Percentiles rank a stretch among this genome's conserved stretches.
These are phyloP conservation scores for Anser brachyrhynchus DNA, from an alignment of 2,113 vertebrate genomes.

Conservation along the genomic window DNA sequence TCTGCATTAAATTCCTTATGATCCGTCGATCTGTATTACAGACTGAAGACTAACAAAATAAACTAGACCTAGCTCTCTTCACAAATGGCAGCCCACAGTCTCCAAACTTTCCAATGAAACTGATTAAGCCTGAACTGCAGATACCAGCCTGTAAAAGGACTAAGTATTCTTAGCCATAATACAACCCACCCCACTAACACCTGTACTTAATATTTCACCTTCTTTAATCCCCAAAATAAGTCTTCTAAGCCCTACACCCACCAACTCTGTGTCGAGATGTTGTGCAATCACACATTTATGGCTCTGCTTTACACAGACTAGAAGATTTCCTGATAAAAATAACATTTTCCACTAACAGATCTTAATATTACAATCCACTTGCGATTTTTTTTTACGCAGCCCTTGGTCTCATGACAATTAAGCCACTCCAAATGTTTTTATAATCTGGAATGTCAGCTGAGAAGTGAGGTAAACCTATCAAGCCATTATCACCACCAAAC, in stretches of 20 bases:
- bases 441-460: not conserved
- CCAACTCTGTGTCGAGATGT: not conserved
- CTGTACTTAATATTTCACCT: not conserved
- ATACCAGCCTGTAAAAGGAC: not conserved
- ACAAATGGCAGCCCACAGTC: not conserved
- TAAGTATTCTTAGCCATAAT: not conserved
- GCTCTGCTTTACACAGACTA: not conserved
- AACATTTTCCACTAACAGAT: not conserved
- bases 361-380: not conserved
- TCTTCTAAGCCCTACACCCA: not conserved
- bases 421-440: not conserved
- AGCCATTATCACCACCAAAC: not conserved
- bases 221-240: not conserved
- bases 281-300: not conserved
- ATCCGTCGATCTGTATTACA: conserved; percentile 12
- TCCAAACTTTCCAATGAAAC: not conserved
- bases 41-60: not conserved
- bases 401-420: not conserved
- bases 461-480: not conserved
- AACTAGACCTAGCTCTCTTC: not conserved
- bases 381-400: not conserved
- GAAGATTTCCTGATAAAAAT: not conserved
- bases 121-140: not conserved
- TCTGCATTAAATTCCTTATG: not conserved
- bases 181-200: not conserved